Conservation (phyloP, 2,113 vertebrate genomes). For the Pterocles burchelli region DNA sequence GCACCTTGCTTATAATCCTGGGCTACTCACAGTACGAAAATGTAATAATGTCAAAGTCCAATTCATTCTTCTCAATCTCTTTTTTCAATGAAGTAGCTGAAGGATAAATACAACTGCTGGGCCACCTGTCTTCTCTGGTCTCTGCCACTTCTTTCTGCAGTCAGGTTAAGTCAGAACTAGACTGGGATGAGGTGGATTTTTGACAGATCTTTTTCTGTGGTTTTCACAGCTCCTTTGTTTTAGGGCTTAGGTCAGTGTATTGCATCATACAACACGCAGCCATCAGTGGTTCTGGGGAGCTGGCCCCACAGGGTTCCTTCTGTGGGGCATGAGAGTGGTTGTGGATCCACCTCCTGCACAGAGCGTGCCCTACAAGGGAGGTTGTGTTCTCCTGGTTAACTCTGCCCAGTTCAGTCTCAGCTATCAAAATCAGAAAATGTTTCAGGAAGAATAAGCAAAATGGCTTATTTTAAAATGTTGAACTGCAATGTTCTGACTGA, state of each 20-base stretch:
- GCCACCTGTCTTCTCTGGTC: background rate
- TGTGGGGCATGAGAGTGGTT: background rate
- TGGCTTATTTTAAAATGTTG: background rate
- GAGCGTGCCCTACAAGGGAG: background rate
- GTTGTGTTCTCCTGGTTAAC: background rate
- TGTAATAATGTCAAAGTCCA: background rate
- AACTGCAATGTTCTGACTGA: background rate
- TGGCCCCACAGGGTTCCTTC: background rate
- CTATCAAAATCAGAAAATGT: background rate
- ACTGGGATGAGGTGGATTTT: background rate
- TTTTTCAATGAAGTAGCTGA: background rate
- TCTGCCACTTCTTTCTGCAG: background rate
- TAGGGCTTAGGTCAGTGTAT: no score
- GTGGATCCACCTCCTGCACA: background rate
- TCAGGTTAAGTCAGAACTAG: background rate
- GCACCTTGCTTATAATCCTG: background rate
- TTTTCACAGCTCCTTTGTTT: background rate
- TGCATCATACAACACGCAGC: background rate
- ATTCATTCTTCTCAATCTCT: background rate
- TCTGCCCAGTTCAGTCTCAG: background rate
- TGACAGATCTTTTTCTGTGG: background rate
- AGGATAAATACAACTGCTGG: background rate
- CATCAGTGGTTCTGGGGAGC: rapidly evolving
- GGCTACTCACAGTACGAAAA: background rate
- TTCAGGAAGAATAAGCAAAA: background rate